Conservation (phyloP, 2,797 vertebrate species). For the Megaceryle alcyon region DNA sequence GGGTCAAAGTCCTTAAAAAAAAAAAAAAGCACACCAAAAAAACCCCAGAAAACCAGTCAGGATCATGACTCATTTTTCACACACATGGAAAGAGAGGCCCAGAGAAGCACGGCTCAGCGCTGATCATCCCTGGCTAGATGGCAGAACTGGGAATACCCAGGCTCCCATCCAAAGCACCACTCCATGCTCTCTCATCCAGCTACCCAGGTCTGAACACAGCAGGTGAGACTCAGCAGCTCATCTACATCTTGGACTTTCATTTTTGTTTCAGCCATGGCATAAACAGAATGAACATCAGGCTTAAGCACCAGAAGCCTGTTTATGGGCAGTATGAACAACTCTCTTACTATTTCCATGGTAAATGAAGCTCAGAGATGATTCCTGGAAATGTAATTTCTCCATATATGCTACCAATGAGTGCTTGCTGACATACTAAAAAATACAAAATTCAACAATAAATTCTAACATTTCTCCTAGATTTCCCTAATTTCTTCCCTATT, state of each 20-base stretch:
- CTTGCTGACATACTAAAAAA: background rate
- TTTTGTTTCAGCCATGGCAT: background rate
- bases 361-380: background rate
- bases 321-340: constrained; percentile 1
- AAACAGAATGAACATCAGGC: background rate
- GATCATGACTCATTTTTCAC: background rate
- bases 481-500: background rate
- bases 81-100: background rate
- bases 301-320: background rate
- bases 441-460: background rate
- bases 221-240: background rate
- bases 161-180: background rate
- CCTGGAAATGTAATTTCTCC: background rate
- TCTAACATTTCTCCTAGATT: background rate
- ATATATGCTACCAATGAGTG: background rate
- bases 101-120: background rate
- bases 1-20: constrained; percentile 11
- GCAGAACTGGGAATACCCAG: background rate
- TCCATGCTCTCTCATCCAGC: background rate
- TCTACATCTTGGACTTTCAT: background rate
- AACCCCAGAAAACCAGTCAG: background rate
- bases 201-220: background rate
- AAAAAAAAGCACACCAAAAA: no score
- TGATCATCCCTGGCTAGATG: background rate
- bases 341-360: background rate